A percentile compares a stretch with the other conserved stretches of the same genome.
Conservation (phyloP, 1,140 invertebrate species). For the Trissolcus basalis region DNA sequence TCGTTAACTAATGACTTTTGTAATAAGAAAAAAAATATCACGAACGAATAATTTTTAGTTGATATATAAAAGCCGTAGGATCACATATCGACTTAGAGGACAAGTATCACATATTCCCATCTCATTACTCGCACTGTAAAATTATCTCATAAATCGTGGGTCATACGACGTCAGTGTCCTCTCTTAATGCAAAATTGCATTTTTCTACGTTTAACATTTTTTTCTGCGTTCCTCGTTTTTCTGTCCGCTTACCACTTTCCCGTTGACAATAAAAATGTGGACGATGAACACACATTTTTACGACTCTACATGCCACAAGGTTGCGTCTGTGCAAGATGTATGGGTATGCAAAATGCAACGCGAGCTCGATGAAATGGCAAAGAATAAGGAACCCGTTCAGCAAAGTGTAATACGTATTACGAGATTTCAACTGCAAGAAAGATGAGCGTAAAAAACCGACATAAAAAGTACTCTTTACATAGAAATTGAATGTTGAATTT, state of each 20-base stretch:
- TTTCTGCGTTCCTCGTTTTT: constrained; percentile 13
- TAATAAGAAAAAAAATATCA: no score
- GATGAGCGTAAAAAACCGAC: constrained; percentile 25
- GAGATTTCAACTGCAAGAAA: constrained; percentile 28
- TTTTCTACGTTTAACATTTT: constrained; percentile 23
- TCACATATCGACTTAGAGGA: not conserved
- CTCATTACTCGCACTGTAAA: constrained; percentile 14
- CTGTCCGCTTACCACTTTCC: constrained; percentile 7
- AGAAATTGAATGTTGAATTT: no score
- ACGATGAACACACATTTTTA: constrained; percentile 43
- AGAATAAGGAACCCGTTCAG: constrained; percentile 52
- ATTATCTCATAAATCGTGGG: constrained; percentile 32
- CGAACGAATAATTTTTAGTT: no score
- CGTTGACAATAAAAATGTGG: constrained; percentile 30
- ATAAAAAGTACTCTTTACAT: constrained; percentile 12
- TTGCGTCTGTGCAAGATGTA: constrained; percentile 27
- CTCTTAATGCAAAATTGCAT: constrained; percentile 34
- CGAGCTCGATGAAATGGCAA: constrained; percentile 41
- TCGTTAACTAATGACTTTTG: no score
- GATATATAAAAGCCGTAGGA: no score
- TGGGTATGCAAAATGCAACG: constrained; percentile 41
- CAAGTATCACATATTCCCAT: constrained; percentile 4
- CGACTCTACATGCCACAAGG: constrained; percentile 29
- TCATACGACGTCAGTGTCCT: constrained; percentile 10
- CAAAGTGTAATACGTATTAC: constrained; percentile 47